Evolutionary conservation across 2,797 vertebrate species (phyloP).

Genomic region (Sparidentex hasta): DNA sequence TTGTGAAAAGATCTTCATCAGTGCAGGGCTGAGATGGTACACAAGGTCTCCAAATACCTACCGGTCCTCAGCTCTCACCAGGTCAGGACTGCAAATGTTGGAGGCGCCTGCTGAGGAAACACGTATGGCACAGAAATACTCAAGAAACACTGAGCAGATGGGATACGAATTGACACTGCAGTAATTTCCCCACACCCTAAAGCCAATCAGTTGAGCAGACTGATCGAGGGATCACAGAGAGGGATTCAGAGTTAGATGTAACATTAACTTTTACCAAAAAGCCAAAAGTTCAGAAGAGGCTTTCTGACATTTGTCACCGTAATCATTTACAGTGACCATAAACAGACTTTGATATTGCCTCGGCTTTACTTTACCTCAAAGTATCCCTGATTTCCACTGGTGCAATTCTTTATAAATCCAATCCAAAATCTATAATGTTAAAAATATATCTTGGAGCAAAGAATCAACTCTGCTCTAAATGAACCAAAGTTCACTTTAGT

Average conservation of each 20-base stretch:
- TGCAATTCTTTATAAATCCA: too few species aligned
- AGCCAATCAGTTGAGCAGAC: neutral
- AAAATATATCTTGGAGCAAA: neutral
- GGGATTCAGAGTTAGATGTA: neutral
- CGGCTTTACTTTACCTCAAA: neutral
- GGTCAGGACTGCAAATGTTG: neutral
- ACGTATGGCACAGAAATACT: neutral
- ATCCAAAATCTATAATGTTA: neutral
- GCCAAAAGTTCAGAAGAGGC: neutral
- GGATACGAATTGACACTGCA: neutral
- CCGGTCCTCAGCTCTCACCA: neutral
- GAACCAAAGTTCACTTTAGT: neutral
- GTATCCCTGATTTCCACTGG: neutral
- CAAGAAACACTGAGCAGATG: neutral
- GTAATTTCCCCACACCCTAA: neutral
- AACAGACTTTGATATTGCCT: neutral
- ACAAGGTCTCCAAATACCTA: neutral
- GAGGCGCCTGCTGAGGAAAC: neutral
- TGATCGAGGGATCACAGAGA: neutral
- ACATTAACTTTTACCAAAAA: too few species aligned
- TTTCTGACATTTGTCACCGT: neutral
- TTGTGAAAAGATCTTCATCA: neutral
- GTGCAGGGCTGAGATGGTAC: neutral
- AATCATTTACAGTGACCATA: neutral
- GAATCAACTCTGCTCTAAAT: neutral